Evolutionary conservation across 2,797 vertebrate genomes (phyloP).

Genomic region (Premnoplex brunnescens): DNA sequence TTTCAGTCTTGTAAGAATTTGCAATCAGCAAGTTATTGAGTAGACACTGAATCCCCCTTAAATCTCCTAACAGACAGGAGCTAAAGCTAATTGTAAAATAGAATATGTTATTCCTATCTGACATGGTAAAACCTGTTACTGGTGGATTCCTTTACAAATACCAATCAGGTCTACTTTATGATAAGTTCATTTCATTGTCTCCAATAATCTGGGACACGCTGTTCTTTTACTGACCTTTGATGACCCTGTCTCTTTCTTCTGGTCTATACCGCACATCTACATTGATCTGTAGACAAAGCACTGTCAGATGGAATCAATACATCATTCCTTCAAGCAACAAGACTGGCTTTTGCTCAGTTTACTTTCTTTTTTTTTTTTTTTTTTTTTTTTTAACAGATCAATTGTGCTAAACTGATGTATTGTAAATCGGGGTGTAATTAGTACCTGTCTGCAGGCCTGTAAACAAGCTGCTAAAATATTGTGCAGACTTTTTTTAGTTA

Average conservation of each 20-base stretch:
- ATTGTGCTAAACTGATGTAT: slow-evolving; percentile 83
- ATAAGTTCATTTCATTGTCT: slow-evolving; percentile 83
- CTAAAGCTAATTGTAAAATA: neutral
- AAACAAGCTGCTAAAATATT: slow-evolving; percentile 68
- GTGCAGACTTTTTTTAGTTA: neutral
- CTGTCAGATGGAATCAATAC: slow-evolving; percentile 92
- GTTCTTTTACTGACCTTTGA: slow-evolving; percentile 81
- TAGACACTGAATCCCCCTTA: neutral
- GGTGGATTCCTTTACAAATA: slow-evolving; percentile 66
- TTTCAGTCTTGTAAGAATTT: neutral
- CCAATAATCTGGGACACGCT: slow-evolving; percentile 68
- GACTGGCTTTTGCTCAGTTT: slow-evolving; percentile 80
- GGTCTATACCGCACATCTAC: slow-evolving; percentile 76
- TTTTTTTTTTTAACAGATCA: slow-evolving; percentile 82
- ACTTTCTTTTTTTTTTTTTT: slow-evolving; percentile 80
- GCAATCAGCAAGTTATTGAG: neutral
- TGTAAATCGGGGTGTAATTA: slow-evolving; percentile 90
- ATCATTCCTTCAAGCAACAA: slow-evolving; percentile 91
- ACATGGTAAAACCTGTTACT: slow-evolving; percentile 17
- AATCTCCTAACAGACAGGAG: neutral
- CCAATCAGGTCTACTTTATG: slow-evolving; percentile 67
- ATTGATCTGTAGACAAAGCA: slow-evolving; percentile 88
- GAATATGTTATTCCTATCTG: neutral
- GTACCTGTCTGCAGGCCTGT: slow-evolving; percentile 78
- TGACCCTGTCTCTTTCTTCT: slow-evolving; percentile 82